Base-by-base conservation (phyloP, 53 echinoderm and acorn worm species). In the Paelopatides confundens region DNA sequence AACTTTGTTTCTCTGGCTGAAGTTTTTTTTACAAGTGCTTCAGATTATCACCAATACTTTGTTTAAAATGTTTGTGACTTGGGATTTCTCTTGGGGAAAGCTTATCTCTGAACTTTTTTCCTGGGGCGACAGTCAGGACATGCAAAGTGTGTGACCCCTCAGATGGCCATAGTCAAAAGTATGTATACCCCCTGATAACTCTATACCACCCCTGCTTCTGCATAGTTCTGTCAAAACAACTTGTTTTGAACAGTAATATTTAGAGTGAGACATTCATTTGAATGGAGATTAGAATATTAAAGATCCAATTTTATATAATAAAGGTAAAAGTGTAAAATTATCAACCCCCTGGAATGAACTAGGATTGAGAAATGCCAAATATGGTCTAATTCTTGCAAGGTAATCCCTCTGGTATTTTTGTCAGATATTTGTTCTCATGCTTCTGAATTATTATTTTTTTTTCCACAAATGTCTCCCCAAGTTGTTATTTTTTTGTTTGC, bases 261-360 rank as follows among this genome's bases (percentile, higher is more conserved):
- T 58, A 18, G 58, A 58, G 58, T 58, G 58, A 58, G 58, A 58
- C 58, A 58, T 58, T 58, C n/a, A 58, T 58, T 21, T 58, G 58
- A 58, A 48, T 48, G 2, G 48, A 48, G 48, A 33, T n/a, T 35
- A 69, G 37, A 69, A 74, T 74, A 74, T 39, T 74, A 39, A 8
- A 24, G 74, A 74, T 74, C 46, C n/a, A 31, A 74, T 74, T 69
- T 74, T 74, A 26, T n/a, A n/a, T 74, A 40, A 46, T 40, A 40
- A 40, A 39, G 47, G 21, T 58, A 58, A 26, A 74, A 46, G 21
- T 39, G 74, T 46, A 74, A 74, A n/a, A 39, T 74, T 74, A 74
- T 74, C 74, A 74, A 74, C 74, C 74, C 74, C 74, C 74, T 74
- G 74, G 74, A 11, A 74, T 21, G 74, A 39, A 40, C 26, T 21